Percentiles rank a stretch among this genome's conserved stretches.
Conservation (phyloP, 2,113 vertebrate genomes). For the Rhinoptilus africanus region DNA sequence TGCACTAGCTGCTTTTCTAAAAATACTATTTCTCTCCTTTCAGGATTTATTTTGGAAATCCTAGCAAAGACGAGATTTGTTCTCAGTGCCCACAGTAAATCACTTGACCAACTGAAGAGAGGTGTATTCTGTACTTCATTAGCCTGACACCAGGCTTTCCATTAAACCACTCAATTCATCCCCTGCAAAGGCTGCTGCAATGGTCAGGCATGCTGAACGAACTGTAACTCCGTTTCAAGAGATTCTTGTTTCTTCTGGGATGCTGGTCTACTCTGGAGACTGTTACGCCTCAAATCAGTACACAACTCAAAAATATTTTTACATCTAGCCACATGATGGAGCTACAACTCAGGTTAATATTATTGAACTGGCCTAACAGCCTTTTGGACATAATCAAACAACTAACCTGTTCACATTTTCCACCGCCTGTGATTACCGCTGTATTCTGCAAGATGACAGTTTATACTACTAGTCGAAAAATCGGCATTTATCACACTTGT, state of each 20-base stretch:
- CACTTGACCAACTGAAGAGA: neutral
- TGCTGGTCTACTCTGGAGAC: neutral
- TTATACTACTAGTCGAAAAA: neutral
- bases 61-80: neutral
- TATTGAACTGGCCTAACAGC: neutral
- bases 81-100: neutral
- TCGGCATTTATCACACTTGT: neutral
- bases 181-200: neutral
- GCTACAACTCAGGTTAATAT: constrained; percentile 32
- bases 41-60: neutral
- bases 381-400: neutral
- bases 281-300: rapidly evolving
- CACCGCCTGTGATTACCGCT: neutral
- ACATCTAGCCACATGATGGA: constrained; percentile 54
- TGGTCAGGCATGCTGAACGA: neutral
- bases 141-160: neutral
- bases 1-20: neutral
- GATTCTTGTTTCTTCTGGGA: neutral
- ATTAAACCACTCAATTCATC: neutral
- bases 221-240: neutral
- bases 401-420: neutral
- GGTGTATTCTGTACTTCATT: neutral
- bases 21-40: neutral
- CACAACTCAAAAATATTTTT: neutral
- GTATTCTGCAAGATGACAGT: neutral